Conservation (phyloP, 2,113 vertebrate species). For the Martes martes region DNA sequence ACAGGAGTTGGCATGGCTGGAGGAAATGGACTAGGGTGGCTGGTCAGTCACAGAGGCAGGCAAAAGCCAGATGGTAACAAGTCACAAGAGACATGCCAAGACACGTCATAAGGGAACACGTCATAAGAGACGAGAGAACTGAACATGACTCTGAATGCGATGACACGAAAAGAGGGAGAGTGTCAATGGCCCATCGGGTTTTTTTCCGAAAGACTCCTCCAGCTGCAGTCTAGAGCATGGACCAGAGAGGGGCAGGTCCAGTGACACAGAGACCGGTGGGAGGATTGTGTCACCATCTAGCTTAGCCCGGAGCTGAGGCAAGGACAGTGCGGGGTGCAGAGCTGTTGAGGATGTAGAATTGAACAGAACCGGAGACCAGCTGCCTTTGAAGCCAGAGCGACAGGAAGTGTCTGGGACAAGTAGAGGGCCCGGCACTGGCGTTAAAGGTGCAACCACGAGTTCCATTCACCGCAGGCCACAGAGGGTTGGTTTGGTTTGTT, state of each 20-base stretch:
- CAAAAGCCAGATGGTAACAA: neutral
- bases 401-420: neutral
- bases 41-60: neutral
- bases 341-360: neutral
- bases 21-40: neutral
- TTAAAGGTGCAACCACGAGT: accelerated
- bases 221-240: neutral
- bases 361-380: neutral
- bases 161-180: neutral
- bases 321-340: neutral
- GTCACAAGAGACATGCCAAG: neutral
- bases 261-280: neutral
- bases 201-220: neutral
- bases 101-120: neutral
- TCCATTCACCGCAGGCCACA: neutral
- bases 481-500: neutral
- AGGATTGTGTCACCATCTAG: neutral
- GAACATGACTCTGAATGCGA: neutral
- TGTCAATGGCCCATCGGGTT: neutral
- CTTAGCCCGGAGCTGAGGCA: neutral
- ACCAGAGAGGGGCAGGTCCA: neutral
- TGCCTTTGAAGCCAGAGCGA: neutral
- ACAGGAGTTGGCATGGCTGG: accelerated
- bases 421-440: accelerated
- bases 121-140: neutral